Base-by-base conservation (phyloP, 2,888 invertebrate genomes). In the Drosophila anceps region DNA sequence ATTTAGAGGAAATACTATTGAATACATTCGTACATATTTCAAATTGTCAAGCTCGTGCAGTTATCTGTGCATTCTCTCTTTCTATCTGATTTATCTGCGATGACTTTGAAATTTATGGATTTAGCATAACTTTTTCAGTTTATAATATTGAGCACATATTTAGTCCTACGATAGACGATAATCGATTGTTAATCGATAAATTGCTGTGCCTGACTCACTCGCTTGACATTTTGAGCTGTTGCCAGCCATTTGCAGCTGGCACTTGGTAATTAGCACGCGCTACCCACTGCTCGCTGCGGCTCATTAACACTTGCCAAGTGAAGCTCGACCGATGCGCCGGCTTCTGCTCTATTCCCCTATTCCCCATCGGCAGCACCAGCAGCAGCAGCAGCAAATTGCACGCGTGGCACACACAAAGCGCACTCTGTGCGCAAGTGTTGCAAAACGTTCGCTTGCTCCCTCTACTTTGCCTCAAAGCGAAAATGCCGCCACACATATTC, bases 221-320 rank as follows among this genome's bases (percentile, higher is more conserved):
- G 54, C 24, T 53, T 43, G 60, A 48, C 60, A 64, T 70, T 61
- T 60, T 37, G 46, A 31, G 41, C 46, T 58, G 57, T 4, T 41
- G 27, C 37, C 29, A 24, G 48, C 39, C 76, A 65, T 75, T 74
- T 65, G 69, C 62, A 63, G 59, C 18, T 51, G 53, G 64, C 77
- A 73, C n/a, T 72, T 74, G 77, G 85, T 80, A 88, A 84, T 84
- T 84, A 88, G 86, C 84, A 85, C 76, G 74, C 76, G 68, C 60
- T 67, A 24, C 27, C 7, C 7, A 12, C 24, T 46, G 24, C 46
- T 15, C 71, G 62, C 60, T 63, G 75, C 60, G 60, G 76, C 81
- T 85, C 76, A 83, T 85, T 80, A 82, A 77, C 82, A 77, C 70
- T 81, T 79, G 43, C 41, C 20, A 33, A 41, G 29, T 18, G 27